Base-by-base conservation (phyloP, 2,888 invertebrate species). In the Malacosoma neustria region DNA sequence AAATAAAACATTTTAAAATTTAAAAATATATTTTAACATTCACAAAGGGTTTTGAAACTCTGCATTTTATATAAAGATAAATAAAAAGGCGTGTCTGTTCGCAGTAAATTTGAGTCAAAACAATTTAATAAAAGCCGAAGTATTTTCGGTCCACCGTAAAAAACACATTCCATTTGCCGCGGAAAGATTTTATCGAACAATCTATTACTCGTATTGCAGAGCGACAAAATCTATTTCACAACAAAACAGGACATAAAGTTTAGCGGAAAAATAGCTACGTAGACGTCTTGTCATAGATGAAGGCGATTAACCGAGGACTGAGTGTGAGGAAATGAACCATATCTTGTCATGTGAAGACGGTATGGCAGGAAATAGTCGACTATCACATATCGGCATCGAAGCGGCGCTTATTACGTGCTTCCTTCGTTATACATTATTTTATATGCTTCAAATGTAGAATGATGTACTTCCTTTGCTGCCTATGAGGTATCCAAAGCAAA, bases 321-420 rank as follows among this genome's bases (percentile, higher is more conserved):
- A 40, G 49, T 41, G 41, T 48, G 46, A 51, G 61, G 62, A 61
- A 60, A 61, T 61, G 61, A 56, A 49, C 51, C 49, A 57, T 57
- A 57, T 54, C 53, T 56, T 48, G 38, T 52, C 40, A 45, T 43
- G 51, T 47, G 49, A 41, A 45, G 47, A 48, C 48, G 51, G 42
- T 41, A 36, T 32, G 22, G 41, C 13, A 54, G 60, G 58, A 60
- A 57, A 55, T 49, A 42, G 43, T 38, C 46, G 46, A 48, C 49
- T 48, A 52, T 57, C 54, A 46, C 32, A 13, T 22, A 33, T 39
- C 33, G 34, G 32, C 33, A 15, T 3, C 13, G 15, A 14, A 30
- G 30, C 31, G 22, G 30, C 35, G 13, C 33, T 9, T 31, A 11
- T 22, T 22, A 5, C 22, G 6, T 22, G 9, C 9, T 22, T 22